A percentile compares a stretch with the other conserved stretches of the same genome.
Conservation (phyloP, 2,113 vertebrate genomes). For the Chitala chitala region DNA sequence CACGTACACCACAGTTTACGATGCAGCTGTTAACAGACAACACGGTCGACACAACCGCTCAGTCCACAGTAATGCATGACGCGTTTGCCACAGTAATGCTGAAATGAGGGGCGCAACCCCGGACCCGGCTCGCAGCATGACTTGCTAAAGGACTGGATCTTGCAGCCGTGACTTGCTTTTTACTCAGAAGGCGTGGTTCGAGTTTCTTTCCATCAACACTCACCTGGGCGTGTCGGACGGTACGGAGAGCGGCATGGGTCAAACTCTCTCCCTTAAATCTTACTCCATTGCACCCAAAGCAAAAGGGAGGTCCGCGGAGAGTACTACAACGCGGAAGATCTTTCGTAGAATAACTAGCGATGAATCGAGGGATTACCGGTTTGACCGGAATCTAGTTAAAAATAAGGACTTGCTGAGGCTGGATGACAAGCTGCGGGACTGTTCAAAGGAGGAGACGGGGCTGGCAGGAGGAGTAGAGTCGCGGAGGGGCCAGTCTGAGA, state of each 20-base stretch:
- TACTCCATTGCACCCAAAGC: conserved; percentile 31
- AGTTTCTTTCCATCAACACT: background rate
- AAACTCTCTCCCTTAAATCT: conserved; percentile 46
- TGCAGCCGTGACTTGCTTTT: background rate
- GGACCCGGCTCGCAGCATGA: background rate
- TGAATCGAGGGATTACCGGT: conserved; percentile 31
- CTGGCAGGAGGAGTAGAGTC: conserved; percentile 33
- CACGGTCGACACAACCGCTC: background rate
- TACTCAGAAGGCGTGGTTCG: background rate
- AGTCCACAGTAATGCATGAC: background rate
- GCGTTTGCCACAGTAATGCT: background rate
- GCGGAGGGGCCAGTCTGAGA: conserved; percentile 44
- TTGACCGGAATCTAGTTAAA: conserved; percentile 52
- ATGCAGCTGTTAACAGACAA: conserved; percentile 3
- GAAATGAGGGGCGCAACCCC: background rate
- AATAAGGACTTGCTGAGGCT: conserved; percentile 52
- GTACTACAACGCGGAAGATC: conserved; percentile 24
- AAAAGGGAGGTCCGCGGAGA: conserved; percentile 38
- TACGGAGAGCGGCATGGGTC: conserved; percentile 63
- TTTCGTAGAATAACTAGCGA: conserved; percentile 26
- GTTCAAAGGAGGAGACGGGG: conserved; percentile 7
- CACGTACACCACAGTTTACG: background rate
- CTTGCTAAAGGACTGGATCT: background rate
- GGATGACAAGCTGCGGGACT: conserved; percentile 45
- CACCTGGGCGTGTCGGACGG: background rate